Conservation (phyloP, 2,797 vertebrate species). For the Chelmon rostratus region DNA sequence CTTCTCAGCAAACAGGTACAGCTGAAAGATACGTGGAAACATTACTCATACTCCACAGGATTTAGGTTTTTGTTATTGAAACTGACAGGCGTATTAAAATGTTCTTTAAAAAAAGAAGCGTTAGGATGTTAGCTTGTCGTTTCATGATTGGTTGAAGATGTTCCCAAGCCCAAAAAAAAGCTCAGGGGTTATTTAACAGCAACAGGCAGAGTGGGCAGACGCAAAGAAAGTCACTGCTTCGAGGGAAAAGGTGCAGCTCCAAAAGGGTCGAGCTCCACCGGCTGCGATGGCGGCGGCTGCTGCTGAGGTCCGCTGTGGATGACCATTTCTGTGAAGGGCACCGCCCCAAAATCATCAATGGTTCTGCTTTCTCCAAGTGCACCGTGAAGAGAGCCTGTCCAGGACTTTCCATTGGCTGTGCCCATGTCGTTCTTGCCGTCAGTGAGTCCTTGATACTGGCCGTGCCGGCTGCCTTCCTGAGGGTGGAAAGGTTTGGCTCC, state of each 20-base stretch:
- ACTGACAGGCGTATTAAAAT: conserved; percentile 64
- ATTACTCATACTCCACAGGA: conserved; percentile 69
- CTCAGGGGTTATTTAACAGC: conserved; percentile 11
- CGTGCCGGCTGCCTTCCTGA: conserved; percentile 85
- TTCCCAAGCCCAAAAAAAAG: conserved; percentile 26
- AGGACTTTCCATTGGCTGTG: conserved; percentile 80
- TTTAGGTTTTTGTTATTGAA: conserved; percentile 47
- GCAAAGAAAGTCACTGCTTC: conserved; percentile 87
- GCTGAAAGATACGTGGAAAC: conserved; percentile 68
- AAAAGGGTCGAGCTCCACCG: conserved; percentile 93
- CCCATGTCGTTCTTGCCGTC: conserved; percentile 85
- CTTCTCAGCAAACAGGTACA: conserved; percentile 67
- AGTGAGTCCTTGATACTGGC: conserved; percentile 86
- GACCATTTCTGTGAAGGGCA: conserved; percentile 95
- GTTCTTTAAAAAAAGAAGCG: conserved; percentile 36
- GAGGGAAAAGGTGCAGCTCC: conserved; percentile 96
- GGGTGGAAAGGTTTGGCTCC: conserved; percentile 96
- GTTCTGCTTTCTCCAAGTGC: conserved; percentile 80
- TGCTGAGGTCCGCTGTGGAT: conserved; percentile 81
- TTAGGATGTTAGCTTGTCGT: conserved; percentile 19
- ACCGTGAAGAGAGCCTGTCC: conserved; percentile 85
- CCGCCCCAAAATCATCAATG: conserved; percentile 96
- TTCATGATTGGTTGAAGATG: conserved; percentile 23
- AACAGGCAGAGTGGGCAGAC: conserved; percentile 17
- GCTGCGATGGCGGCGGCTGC: conserved; percentile 76